Base-by-base conservation (phyloP, 2,113 vertebrate genomes). In the Phodopus roborovskii region DNA sequence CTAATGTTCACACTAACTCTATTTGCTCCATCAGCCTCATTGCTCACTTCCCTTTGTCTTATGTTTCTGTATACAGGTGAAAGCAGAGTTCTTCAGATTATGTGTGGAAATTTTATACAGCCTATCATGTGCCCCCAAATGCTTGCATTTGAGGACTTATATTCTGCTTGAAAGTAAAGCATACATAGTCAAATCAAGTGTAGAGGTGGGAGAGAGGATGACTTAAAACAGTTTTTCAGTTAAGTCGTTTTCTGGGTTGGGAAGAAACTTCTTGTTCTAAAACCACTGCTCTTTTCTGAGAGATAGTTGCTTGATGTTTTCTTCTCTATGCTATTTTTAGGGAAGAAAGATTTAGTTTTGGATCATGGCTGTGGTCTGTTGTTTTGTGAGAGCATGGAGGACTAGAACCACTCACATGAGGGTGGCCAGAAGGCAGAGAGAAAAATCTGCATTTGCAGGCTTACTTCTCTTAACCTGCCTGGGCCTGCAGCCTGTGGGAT, bases 281-380 rank as follows among this genome's bases (percentile, higher is more conserved):
- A 86, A 88, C 7, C 30, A 36, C 71, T 13, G 3, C 86, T 68
- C 20, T 75, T 96, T 96, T 16, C 62, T 66, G 8, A 56, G 73
- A 88, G 77, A 85, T 62, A 93, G 50, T 85, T 91, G 48, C 15
- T 48, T 50, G 70, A n/a, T 64, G 4, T 90, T 70, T 79, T 91
- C 77, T 30, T 73, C 56, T 11, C 28, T 50, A 83, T 26, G 28
- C 19, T 66, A 16, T 28, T 66, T 73, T 58, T 53, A 73, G 68
- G 68, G 12, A 73, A 11, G 50, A 88, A 88, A 73, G 50, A 30
- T 88, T 88, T 88, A 58, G 58, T 88, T 75, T 88, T 58, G 68
- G 50, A 16, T 73, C 2, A 58, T 88, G 86, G 42, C 53, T 88
- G 9, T 56, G 30, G 48, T 58, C 24, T 50, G 33, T 58, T 74